Percentiles rank a stretch among this genome's conserved stretches.
Evolutionary conservation across 2,113 vertebrate species (phyloP).

Genomic region (Cyanistes caeruleus): DNA sequence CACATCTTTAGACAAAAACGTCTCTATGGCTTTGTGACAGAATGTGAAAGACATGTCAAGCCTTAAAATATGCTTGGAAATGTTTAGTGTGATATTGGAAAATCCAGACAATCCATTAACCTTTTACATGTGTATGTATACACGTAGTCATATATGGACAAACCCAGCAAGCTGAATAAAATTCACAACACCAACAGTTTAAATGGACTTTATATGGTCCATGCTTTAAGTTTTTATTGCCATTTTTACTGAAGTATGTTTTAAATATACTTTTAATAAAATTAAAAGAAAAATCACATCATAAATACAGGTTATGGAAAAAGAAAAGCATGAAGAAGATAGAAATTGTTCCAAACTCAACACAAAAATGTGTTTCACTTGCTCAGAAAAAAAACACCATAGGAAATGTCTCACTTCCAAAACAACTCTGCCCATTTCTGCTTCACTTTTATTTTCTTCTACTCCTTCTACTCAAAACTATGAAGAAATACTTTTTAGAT

Average conservation of each 20-base stretch:
- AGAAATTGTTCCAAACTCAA: not conserved
- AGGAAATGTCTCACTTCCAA: not conserved
- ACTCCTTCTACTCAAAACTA: not conserved
- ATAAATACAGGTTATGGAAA: not conserved
- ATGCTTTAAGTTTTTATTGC: not conserved
- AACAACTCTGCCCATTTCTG: not conserved
- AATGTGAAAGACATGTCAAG: not conserved
- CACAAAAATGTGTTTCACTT: not conserved
- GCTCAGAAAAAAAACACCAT: not conserved
- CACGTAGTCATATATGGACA: accelerated
- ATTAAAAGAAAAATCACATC: not conserved
- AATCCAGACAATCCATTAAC: not conserved
- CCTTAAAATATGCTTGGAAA: not conserved
- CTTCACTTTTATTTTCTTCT: not conserved
- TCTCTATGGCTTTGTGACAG: slow-evolving; percentile 5
- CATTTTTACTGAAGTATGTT: not conserved
- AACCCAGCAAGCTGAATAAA: not conserved
- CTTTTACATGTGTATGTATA: not conserved
- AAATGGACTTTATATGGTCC: not conserved
- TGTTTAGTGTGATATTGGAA: not conserved
- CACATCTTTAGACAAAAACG: not conserved
- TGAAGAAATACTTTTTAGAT: not conserved
- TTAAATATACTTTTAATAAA: not conserved
- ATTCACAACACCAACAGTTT: not conserved
- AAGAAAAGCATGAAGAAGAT: not conserved